These are phyloP conservation scores for Andrena chrysosceles DNA, from an alignment of 2,888 invertebrate genomes.

Conservation along the genomic window DNA sequence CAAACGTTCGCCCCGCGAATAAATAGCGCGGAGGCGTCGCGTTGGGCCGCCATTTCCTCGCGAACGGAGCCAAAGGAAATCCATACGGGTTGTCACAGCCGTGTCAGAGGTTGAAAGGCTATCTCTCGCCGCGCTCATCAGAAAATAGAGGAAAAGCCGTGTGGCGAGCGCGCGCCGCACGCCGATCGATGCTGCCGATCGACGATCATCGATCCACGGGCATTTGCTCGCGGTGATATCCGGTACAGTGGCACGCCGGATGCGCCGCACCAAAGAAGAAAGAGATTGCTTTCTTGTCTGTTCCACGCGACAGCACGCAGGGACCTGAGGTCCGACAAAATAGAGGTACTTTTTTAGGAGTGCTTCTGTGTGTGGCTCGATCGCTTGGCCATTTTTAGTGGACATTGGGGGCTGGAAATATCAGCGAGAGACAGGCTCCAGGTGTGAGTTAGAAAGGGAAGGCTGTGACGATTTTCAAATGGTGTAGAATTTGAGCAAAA, in stretches of 20 bases:
- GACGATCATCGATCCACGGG: constrained; percentile 33
- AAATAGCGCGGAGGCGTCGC: constrained; percentile 41
- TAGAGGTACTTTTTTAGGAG: not conserved
- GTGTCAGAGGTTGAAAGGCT: constrained; percentile 52
- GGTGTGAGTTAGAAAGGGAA: too few relatives aligned
- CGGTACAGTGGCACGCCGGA: not conserved
- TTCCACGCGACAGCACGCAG: not conserved
- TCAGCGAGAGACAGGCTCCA: too few relatives aligned
- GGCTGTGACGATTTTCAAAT: too few relatives aligned
- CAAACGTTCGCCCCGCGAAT: constrained; percentile 45
- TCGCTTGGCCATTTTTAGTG: too few relatives aligned
- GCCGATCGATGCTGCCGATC: constrained; percentile 9
- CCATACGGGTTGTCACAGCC: constrained; percentile 26
- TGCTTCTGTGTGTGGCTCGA: too few relatives aligned
- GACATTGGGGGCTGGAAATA: too few relatives aligned
- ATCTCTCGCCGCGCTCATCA: constrained; percentile 43
- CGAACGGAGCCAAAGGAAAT: constrained; percentile 27
- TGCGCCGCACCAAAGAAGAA: not conserved
- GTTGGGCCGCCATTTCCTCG: constrained; percentile 31
- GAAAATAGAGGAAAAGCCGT: constrained; percentile 40
- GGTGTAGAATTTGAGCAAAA: too few relatives aligned
- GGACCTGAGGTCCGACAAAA: not conserved
- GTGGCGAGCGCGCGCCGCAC: not conserved
- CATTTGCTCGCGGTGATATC: constrained; percentile 18
- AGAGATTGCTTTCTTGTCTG: not conserved